Percentiles rank a stretch among this genome's conserved stretches.
Conservation (phyloP, 2,888 invertebrate species). For the Poecilobothrus nobilitatus region DNA sequence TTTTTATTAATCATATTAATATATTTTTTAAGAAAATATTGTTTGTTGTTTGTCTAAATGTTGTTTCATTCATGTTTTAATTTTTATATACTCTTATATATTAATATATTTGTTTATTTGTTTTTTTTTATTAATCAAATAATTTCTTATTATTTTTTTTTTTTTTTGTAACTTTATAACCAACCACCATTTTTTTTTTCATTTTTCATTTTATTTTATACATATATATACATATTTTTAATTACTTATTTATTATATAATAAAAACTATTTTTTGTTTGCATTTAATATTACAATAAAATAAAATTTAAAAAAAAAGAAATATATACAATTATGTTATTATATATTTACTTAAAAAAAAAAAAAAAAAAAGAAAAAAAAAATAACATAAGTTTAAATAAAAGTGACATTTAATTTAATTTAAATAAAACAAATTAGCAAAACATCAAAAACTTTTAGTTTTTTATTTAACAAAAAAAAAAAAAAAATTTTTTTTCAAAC, state of each 20-base stretch:
- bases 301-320: too few relatives aligned
- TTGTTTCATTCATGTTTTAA: too few relatives aligned
- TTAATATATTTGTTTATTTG: too few relatives aligned
- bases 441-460: conserved; percentile 11
- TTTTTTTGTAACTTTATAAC: too few relatives aligned
- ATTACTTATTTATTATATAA: not conserved
- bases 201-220: not conserved
- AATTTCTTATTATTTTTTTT: too few relatives aligned
- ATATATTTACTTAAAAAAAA: not conserved
- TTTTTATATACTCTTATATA: too few relatives aligned
- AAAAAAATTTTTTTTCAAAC: conserved; percentile 19
- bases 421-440: conserved; percentile 4
- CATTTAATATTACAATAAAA: too few relatives aligned
- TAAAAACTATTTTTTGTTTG: not conserved
- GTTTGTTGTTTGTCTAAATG: too few relatives aligned
- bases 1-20: too few relatives aligned
- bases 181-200: not conserved
- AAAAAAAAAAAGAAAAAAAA: not conserved
- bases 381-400: not conserved
- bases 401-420: not conserved
- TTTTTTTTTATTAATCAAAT: too few relatives aligned
- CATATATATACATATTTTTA: not conserved
- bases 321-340: not conserved
- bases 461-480: conserved; percentile 21
- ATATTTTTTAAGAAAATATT: too few relatives aligned